Evolutionary conservation across 2,797 vertebrate species (phyloP), one percentile per base, ranked within the genome.

Genomic region (Thalassophryne amazonica): DNA sequence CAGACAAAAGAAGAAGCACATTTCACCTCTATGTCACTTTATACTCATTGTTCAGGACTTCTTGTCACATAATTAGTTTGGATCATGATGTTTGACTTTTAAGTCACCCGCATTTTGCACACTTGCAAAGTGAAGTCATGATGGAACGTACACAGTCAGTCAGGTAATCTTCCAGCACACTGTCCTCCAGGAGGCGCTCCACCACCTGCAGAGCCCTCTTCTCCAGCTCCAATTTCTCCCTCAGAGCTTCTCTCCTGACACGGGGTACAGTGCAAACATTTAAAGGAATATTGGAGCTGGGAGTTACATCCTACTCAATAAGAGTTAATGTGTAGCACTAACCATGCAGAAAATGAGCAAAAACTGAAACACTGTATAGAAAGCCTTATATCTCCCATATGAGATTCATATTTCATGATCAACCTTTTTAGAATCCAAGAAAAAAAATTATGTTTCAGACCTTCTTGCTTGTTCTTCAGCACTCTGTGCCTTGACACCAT

Each of bases 101-200:
- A n/a, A n/a, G n/a, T n/a, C n/a, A n/a, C n/a, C n/a, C n/a, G n/a
- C n/a, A n/a, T n/a, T n/a, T n/a, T n/a, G n/a, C n/a, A n/a, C n/a
- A n/a, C n/a, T n/a, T n/a, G n/a, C n/a, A n/a, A n/a, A n/a, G n/a
- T n/a, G n/a, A n/a, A n/a, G n/a, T n/a, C n/a, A n/a, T n/a, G 18
- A 19, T 7, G 7, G 8, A 34, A 73, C 85, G 6, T 91, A 99
- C 97, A 80, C 92, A 94, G 42, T 92, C 91, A 6, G 83, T 39
- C 45, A 99, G 84, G 64, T 96, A 93, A 35, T 96, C 93, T 46
- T 95, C 95, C 3, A 90, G 69, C 53, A 99, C 88, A 2, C 85
- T 81, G 40, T 94, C 89, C 53, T 95, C 95, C 61, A 97, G 76
- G n/a, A 99, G 93, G 1, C 92, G 86, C 81, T 99, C 93, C 51